Percentiles rank a stretch among this genome's conserved stretches.
These are phyloP conservation scores for Hippocampus comes DNA, from an alignment of 2,113 vertebrate species.

Conservation along the genomic window DNA sequence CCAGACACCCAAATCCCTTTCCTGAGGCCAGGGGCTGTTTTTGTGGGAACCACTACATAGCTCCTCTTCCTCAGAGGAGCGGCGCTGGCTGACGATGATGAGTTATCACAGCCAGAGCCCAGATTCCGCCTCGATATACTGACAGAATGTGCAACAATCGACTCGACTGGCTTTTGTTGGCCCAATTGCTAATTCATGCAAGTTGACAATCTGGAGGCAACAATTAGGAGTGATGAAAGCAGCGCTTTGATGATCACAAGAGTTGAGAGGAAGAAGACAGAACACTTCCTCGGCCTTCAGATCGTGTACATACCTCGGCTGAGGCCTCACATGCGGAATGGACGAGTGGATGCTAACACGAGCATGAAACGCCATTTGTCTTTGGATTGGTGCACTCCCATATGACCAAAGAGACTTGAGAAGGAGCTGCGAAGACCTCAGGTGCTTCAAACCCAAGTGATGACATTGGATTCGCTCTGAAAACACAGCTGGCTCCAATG, in stretches of 20 bases:
- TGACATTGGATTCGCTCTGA: background rate
- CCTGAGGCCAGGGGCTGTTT: constrained; percentile 74
- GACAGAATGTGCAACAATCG: constrained; percentile 63
- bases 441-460: constrained; percentile 23
- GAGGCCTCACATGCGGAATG: constrained; percentile 36
- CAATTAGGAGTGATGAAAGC: constrained; percentile 62
- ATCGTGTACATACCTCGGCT: constrained; percentile 19
- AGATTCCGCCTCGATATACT: constrained; percentile 59
- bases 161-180: constrained; percentile 59
- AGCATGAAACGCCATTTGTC: constrained; percentile 54
- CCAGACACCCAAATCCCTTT: constrained; percentile 80
- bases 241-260: constrained; percentile 38
- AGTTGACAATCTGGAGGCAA: constrained; percentile 72
- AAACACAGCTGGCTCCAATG: background rate
- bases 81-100: constrained; percentile 72
- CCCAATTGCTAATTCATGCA: constrained; percentile 78
- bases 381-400: constrained; percentile 45
- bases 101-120: constrained; percentile 60
- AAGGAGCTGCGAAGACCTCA: constrained; percentile 27
- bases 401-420: constrained; percentile 13
- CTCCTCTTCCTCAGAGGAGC: constrained; percentile 74
- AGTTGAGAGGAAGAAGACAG: constrained; percentile 31
- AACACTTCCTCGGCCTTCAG: background rate
- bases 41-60: constrained; percentile 72
- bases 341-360: constrained; percentile 38